Evolutionary conservation across 2,113 vertebrate species (phyloP), one percentile per base, ranked within the genome.

Genomic region (Ondatra zibethicus): DNA sequence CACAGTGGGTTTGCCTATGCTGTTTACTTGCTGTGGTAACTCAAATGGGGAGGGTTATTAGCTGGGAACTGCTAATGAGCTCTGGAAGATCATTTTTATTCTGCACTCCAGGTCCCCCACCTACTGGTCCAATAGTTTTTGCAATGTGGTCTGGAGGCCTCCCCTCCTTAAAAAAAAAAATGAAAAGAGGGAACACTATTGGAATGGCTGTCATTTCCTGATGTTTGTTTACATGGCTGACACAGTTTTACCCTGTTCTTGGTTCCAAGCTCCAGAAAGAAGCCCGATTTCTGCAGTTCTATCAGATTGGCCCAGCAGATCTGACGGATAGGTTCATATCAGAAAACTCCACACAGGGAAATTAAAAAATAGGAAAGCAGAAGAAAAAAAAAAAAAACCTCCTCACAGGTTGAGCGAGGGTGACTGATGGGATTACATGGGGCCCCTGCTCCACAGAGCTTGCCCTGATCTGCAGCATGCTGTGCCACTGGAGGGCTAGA

Each of bases 161-260:
- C 16, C 14, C 36, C 17, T n/a, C 6, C 68, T 19, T n/a, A 5
- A 70, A 72, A 36, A 72, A 68, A 68, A 36, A 66, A 17, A n/a
- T 0, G 31, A 66, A 33, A 75, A 81, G 87, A 88, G 12, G 29
- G 17, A 42, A 1, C 0, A 23, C 33, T 88, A 7, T 55, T 72
- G 70, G 55, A 61, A 94, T 23, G 70, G 76, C 88, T 61, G 12
- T 63, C 84, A 21, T n/a, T 91, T 78, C 82, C 77, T 31, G 66
- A 65, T 55, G 33, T 39, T 61, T 25, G 29, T 81, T 80, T 19
- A 39, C 84, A 47, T 75, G 82, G 84, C 89, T 82, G 47, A 81
- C 50, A 33, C n/a, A 61, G 12, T 75, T 77, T 87, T 12, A 42
- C 70, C 63, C 36, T 29, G 27, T 14, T 29, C 14, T 91, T 12